phyloP scores from a whole-genome alignment of 1,140 invertebrate genomes.

The Trichomalopsis sarcophagae region DNA sequence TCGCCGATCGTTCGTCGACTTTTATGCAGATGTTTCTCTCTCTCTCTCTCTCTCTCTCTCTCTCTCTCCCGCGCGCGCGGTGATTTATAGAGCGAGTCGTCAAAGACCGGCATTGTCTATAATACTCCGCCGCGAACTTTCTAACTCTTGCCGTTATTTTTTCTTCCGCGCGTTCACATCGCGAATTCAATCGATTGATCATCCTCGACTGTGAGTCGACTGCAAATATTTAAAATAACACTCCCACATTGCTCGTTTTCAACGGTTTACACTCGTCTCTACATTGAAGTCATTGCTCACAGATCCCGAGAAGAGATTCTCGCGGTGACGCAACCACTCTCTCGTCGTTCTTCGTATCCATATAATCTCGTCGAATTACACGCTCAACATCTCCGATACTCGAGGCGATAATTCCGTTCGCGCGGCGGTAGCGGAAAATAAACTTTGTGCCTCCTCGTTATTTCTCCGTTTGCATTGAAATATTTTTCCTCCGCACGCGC shows the following conservation, averaged over 20 bases:
- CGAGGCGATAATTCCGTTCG: slow-evolving; percentile 3
- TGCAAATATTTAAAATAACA: not conserved
- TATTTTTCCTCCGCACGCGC: not conserved
- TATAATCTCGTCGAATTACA: slow-evolving; percentile 12
- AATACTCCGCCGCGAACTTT: not conserved
- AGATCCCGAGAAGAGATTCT: not conserved
- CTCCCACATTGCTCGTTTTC: not conserved
- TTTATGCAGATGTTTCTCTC: not conserved
- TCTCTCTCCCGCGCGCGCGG: not conserved
- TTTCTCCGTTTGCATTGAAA: not conserved
- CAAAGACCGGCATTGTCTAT: not conserved
- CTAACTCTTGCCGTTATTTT: not conserved
- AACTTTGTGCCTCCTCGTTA: not conserved
- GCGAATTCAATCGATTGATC: not conserved
- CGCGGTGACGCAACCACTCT: not conserved
- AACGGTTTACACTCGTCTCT: slow-evolving; percentile 7
- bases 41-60: too few relatives aligned
- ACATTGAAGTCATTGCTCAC: not conserved
- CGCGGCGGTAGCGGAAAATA: not conserved
- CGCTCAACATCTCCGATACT: slow-evolving; percentile 15
- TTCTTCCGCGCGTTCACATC: not conserved
- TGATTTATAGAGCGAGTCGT: not conserved
- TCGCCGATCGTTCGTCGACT: not conserved
- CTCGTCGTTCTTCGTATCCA: not conserved
- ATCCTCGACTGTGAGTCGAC: not conserved